Percentiles rank a stretch among this genome's conserved stretches.
Evolutionary conservation across 2,113 vertebrate genomes (phyloP).

Genomic region (Lota lota): DNA sequence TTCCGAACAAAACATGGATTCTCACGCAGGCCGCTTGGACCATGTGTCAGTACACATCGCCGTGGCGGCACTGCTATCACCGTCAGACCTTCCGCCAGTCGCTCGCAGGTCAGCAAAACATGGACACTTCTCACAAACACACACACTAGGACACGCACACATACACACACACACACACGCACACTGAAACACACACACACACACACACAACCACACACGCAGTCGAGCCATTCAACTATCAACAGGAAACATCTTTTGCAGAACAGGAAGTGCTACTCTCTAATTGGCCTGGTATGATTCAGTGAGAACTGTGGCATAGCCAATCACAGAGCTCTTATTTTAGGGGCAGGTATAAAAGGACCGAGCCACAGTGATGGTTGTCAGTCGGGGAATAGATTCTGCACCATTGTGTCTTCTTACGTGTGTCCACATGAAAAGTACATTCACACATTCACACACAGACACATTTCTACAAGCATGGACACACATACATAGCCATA

Average conservation of each 20-base stretch:
- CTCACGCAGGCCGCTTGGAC: constrained; percentile 23
- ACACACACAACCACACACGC: constrained; percentile 5
- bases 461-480: neutral
- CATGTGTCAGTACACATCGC: constrained; percentile 33
- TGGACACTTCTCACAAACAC: neutral
- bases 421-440: neutral
- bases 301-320: constrained; percentile 67
- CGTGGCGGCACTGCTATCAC: constrained; percentile 37
- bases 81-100: constrained; percentile 62
- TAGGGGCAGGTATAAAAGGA: constrained; percentile 85
- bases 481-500: neutral
- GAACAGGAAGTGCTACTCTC: constrained; percentile 82
- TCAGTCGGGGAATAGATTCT: constrained; percentile 19
- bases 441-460: neutral
- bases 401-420: neutral
- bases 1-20: constrained; percentile 59
- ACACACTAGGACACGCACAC: constrained; percentile 32
- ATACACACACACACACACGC: constrained; percentile 1
- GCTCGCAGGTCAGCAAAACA: constrained; percentile 73
- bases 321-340: constrained; percentile 84
- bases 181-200: neutral
- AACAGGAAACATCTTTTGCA: constrained; percentile 92
- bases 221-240: constrained; percentile 68
- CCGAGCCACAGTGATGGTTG: constrained; percentile 15
- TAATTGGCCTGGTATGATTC: constrained; percentile 75